Base-by-base conservation (phyloP, 1,140 invertebrate genomes). In the Drosophila pseudoobscura region DNA sequence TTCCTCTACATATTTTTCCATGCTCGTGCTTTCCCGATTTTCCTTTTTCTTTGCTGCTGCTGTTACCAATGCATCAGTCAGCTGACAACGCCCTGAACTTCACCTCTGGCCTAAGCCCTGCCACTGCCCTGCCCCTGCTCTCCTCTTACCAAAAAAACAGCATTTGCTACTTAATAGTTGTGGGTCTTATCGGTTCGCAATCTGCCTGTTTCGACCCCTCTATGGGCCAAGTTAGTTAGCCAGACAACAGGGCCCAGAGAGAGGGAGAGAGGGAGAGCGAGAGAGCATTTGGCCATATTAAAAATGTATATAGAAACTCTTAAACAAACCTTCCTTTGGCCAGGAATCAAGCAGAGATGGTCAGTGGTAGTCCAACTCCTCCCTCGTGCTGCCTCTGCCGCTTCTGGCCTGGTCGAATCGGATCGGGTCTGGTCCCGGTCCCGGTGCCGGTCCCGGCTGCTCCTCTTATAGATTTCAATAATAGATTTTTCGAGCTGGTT, bases 381-480 rank as follows among this genome's bases (percentile, higher is more conserved):
- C 35, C 3, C 3, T 39, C 3, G 11, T 39, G 11, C 60, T 74
- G 60, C 20, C 49, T n/a, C n/a, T n/a, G 47, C 59, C 83, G 68
- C 89, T 90, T 39, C 87, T 85, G 35, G 35, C 11, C 35, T 39
- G 35, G 35, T 13, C 35, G 35, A 39, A 13, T 39, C 35, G 35
- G 11, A 39, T 39, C 11, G 11, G 35, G 35, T 39, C 35, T 39
- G 3, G 54, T 55, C 35, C 9, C 9, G 35, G 35, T 39, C 35
- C 35, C 35, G 11, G 11, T 39, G 9, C 35, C 8, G 29, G 17
- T 17, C 17, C 17, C 59, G 63, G 78, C 69, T 66, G 75, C 60
- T 87, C 74, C 89, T 90, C 11, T 90, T 85, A 90, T 90, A 90
- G 87, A 90, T 90, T 90, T 90, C 87, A 90, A 90, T 90, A 90